phyloP scores from a whole-genome alignment of 2,888 invertebrate species.

The Chrysodeixis includens region DNA sequence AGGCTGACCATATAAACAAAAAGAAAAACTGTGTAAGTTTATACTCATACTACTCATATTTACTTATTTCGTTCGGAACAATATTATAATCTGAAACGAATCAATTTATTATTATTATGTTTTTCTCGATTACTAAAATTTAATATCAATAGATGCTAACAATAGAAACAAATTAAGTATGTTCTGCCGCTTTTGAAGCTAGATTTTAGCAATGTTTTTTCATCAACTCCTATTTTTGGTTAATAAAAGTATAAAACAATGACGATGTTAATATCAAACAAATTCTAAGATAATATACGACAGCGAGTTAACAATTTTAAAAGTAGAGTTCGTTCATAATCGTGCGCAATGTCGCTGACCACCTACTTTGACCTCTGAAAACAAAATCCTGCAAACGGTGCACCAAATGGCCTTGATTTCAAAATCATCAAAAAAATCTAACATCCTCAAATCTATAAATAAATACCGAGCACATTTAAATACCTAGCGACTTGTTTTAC shows the following conservation, averaged over 20 bases:
- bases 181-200: too few species aligned
- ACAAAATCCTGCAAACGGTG: background rate
- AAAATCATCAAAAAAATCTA: background rate
- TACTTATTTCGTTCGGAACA: background rate
- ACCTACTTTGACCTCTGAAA: background rate
- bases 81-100: too few species aligned
- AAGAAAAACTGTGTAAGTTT: constrained; percentile 3
- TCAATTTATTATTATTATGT: too few species aligned
- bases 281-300: too few species aligned
- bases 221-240: too few species aligned
- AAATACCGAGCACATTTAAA: constrained; percentile 5
- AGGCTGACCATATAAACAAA: background rate
- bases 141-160: too few species aligned
- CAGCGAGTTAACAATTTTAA: background rate
- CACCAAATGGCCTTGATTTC: background rate
- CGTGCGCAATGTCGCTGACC: background rate
- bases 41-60: background rate
- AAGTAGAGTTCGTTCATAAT: background rate
- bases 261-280: too few species aligned
- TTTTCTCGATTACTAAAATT: too few species aligned
- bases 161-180: too few species aligned
- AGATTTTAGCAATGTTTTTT: too few species aligned
- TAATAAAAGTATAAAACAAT: too few species aligned
- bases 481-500: background rate
- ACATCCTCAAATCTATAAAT: constrained; percentile 16